A percentile compares a stretch with the other conserved stretches of the same genome.
phyloP scores from a whole-genome alignment of 2,797 vertebrate species.

The Mus minutoides region DNA sequence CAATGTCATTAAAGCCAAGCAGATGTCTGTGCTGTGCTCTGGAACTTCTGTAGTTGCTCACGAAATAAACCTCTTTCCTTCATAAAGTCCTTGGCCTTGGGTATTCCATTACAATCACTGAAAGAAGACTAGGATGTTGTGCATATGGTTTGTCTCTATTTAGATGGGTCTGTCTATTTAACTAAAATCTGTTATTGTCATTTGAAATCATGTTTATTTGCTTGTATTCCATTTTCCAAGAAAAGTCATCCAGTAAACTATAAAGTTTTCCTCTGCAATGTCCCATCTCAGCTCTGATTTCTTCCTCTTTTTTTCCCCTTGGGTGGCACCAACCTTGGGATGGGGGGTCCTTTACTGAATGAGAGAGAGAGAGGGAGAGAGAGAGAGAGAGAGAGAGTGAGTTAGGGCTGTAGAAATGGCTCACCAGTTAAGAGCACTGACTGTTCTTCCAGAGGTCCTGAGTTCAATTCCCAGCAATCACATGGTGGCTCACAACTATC shows the following conservation, averaged over 20 bases:
- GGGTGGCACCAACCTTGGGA: not conserved
- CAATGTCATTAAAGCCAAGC: not conserved
- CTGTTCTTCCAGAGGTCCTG: too few species aligned
- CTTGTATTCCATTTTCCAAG: not conserved
- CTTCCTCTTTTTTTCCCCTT: not conserved
- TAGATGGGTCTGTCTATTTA: not conserved
- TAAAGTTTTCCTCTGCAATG: not conserved
- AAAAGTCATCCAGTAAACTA: not conserved
- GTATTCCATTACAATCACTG: not conserved
- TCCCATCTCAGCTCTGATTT: not conserved
- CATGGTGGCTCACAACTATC: not conserved
- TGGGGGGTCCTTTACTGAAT: not conserved
- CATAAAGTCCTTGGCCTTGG: not conserved
- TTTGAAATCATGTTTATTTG: not conserved
- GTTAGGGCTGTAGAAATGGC: too few species aligned
- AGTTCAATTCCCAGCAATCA: not conserved
- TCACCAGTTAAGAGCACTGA: too few species aligned
- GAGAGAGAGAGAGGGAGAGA: too few species aligned
- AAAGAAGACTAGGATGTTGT: not conserved
- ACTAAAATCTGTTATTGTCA: not conserved
- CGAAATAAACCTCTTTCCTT: not conserved
- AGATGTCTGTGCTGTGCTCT: not conserved
- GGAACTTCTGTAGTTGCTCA: not conserved
- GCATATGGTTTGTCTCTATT: too few species aligned
- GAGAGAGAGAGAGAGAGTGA: too few species aligned